Conservation (phyloP, 2,888 invertebrate genomes). For the Tipula unca region DNA sequence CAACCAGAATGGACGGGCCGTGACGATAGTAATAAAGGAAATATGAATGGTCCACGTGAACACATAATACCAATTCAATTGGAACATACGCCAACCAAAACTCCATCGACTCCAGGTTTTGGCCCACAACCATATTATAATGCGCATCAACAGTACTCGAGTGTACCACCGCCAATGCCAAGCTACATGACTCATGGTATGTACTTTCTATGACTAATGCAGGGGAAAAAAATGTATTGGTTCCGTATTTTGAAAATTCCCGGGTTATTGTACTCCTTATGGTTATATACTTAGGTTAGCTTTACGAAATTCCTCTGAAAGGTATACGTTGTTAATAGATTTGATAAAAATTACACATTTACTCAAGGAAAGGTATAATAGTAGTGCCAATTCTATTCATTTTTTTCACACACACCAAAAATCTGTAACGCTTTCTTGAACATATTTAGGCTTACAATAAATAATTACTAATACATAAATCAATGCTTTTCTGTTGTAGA, state of each 20-base stretch:
- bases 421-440: not conserved
- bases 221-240: not conserved
- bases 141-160: slow-evolving; percentile 30
- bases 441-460: not conserved
- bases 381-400: not conserved
- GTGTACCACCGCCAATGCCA: slow-evolving; percentile 27
- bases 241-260: not conserved
- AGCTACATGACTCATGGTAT: slow-evolving; percentile 21
- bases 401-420: not conserved
- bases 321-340: not conserved
- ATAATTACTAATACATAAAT: not conserved
- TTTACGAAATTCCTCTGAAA: not conserved
- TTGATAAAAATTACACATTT: not conserved
- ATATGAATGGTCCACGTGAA: slow-evolving; percentile 31
- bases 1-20: slow-evolving; percentile 36
- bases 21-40: not conserved
- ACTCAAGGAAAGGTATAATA: not conserved
- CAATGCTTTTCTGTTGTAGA: not conserved
- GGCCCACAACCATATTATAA: slow-evolving; percentile 34
- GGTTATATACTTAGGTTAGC: not conserved
- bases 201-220: not conserved
- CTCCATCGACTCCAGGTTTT: slow-evolving; percentile 29
- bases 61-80: slow-evolving; percentile 41
- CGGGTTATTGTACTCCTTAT: not conserved
- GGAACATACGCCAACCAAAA: slow-evolving; percentile 31